Evolutionary conservation across 1,140 invertebrate species (phyloP).

Genomic region (Drosophila malerkotliana): DNA sequence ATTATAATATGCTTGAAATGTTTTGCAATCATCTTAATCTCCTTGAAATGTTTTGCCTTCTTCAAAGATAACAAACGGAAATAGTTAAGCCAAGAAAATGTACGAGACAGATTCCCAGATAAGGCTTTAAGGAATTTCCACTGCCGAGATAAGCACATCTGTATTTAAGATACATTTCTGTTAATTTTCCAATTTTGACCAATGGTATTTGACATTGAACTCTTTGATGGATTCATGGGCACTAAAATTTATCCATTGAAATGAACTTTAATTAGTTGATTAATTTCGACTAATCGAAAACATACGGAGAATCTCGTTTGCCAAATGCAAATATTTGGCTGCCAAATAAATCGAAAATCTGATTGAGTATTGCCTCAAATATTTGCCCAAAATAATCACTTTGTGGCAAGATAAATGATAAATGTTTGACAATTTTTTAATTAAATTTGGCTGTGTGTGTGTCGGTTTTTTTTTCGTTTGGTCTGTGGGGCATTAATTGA

Average conservation of each 20-base stretch:
- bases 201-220: slow-evolving; percentile 4
- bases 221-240: not conserved
- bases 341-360: slow-evolving; percentile 17
- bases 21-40: slow-evolving; percentile 34
- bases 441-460: slow-evolving; percentile 1
- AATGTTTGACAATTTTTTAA: slow-evolving; percentile 3
- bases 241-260: not conserved
- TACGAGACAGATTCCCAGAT: slow-evolving; percentile 17
- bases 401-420: slow-evolving; percentile 1
- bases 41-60: slow-evolving; percentile 8
- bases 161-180: not conserved
- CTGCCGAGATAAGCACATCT: not conserved
- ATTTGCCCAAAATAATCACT: slow-evolving; percentile 23
- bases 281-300: slow-evolving; percentile 30
- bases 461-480: too few relatives aligned
- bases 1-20: slow-evolving; percentile 34
- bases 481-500: slow-evolving; percentile 20
- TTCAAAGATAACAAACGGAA: slow-evolving; percentile 31
- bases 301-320: slow-evolving; percentile 24
- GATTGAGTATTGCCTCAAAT: slow-evolving; percentile 19
- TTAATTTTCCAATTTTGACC: not conserved
- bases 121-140: slow-evolving; percentile 25
- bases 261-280: slow-evolving; percentile 36
- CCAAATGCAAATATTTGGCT: slow-evolving; percentile 17
- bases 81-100: slow-evolving; percentile 29